phyloP scores from a whole-genome alignment of 2,113 vertebrate genomes.

The Brevimyrus niger region DNA sequence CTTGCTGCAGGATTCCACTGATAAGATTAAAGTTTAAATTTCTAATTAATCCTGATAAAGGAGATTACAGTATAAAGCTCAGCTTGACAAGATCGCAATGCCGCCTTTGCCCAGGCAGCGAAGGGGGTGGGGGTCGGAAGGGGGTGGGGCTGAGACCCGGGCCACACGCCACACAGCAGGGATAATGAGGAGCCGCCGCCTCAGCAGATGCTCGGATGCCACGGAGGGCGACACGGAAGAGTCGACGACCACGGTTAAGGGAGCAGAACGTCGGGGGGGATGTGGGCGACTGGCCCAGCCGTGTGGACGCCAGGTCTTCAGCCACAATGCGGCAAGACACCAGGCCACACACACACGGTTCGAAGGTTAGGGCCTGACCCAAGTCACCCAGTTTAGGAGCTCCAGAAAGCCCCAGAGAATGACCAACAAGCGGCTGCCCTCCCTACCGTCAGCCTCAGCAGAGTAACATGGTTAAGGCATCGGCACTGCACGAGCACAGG shows the following conservation, averaged over 20 bases:
- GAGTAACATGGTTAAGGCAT: neutral
- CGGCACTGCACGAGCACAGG: neutral
- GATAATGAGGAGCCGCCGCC: constrained; percentile 1
- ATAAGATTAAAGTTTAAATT: constrained; percentile 63
- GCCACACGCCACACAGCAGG: neutral
- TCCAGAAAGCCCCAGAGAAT: neutral
- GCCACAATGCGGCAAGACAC: neutral
- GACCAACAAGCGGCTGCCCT: neutral
- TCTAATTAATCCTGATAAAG: constrained; percentile 63
- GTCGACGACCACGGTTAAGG: neutral
- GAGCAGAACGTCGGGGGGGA: neutral
- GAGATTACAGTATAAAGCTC: constrained; percentile 48
- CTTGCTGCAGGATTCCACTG: constrained; percentile 28
- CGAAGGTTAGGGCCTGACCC: neutral
- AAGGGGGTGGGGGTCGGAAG: neutral
- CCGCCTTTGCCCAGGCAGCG: constrained; percentile 28
- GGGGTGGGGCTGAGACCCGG: neutral
- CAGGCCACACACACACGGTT: neutral
- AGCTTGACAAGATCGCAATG: constrained; percentile 51
- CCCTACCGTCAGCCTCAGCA: neutral
- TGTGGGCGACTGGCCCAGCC: neutral
- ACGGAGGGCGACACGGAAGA: too few relatives aligned
- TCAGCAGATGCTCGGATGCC: neutral
- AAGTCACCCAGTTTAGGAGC: neutral
- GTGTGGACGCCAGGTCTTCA: neutral